Evolutionary conservation across 2,888 invertebrate species (phyloP).

Genomic region (Lasioglossum zephyrum): DNA sequence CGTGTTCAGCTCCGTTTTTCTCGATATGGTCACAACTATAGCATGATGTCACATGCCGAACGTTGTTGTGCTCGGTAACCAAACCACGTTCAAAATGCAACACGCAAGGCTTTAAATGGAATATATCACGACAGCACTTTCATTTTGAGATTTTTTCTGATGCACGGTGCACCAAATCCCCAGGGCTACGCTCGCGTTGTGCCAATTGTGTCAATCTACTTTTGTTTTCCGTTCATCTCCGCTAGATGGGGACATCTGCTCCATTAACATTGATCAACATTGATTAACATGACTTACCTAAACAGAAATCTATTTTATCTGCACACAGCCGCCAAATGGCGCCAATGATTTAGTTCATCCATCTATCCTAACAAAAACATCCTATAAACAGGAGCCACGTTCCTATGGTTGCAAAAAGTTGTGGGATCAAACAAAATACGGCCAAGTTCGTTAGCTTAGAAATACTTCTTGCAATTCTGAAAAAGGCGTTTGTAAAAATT

Average conservation of each 20-base stretch:
- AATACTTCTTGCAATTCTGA: too few species aligned
- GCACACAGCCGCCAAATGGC: neutral
- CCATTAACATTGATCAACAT: too few species aligned
- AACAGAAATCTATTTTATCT: neutral
- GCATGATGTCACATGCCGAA: slow-evolving; percentile 47
- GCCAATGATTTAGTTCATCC: neutral
- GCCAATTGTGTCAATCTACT: slow-evolving; percentile 49
- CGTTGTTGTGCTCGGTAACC: neutral
- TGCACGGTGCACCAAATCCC: slow-evolving; percentile 57
- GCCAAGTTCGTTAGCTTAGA: too few species aligned
- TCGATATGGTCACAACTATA: slow-evolving; percentile 44
- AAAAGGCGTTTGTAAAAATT: too few species aligned
- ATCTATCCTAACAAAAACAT: too few species aligned
- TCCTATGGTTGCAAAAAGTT: too few species aligned
- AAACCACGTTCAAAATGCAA: slow-evolving; percentile 6
- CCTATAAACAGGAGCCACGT: too few species aligned
- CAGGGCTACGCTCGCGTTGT: slow-evolving; percentile 48
- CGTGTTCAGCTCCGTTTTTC: slow-evolving; percentile 29
- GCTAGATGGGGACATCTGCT: slow-evolving; percentile 29
- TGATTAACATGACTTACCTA: too few species aligned
- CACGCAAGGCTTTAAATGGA: slow-evolving; percentile 18
- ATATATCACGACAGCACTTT: slow-evolving; percentile 64
- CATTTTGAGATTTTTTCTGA: slow-evolving; percentile 61
- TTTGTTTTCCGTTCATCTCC: slow-evolving; percentile 9
- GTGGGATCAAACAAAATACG: too few species aligned